Base-by-base conservation (phyloP, 2,888 invertebrate genomes). In the Hydrotaea cyrtoneurina region DNA sequence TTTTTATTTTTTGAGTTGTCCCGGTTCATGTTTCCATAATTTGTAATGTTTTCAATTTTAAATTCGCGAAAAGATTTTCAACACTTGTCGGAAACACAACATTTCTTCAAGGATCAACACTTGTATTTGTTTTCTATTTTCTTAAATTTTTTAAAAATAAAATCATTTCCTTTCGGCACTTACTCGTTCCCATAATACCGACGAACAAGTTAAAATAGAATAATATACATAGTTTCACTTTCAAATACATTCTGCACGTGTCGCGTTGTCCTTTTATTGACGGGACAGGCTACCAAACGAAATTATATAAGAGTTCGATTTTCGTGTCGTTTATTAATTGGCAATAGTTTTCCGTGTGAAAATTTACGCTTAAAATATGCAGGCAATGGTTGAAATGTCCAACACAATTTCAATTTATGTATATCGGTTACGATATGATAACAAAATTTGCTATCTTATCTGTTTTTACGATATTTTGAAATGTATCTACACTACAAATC, bases 361-460 rank as follows among this genome's bases (percentile, higher is more conserved):
- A 50, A 2, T 50, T n/a, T 39, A 39, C 39, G 13, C 10, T 39
- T 39, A 39, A 31, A 50, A 50, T n/a, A n/a, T n/a, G n/a, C n/a
- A 4, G 2, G n/a, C n/a, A 50, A n/a, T 50, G 2, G 13, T 50
- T 50, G n/a, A 21, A 55, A 69, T 46, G 69, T 46, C 46, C 21
- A 46, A 66, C 19, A 31, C 31, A 62, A 43, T 66, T 15, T 39
- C 7, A 43, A 31, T 19, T 66, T 21, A 31, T 7, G 31, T 31
- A 31, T 31, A 66, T 36, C 55, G 23, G 19, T 23, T 64, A 72
- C 64, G 78, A 79, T 72, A 83, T 79, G 76, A 57, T 50, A 46
- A 46, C 31, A 4, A 17, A 19, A 53, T n/a, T 50, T 75, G 17
- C 66, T 83, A 80, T 80, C 83, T 83, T 80, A 83, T 83, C 79